Conservation (phyloP, 2,797 vertebrate species). For the Propithecus perrieri region DNA sequence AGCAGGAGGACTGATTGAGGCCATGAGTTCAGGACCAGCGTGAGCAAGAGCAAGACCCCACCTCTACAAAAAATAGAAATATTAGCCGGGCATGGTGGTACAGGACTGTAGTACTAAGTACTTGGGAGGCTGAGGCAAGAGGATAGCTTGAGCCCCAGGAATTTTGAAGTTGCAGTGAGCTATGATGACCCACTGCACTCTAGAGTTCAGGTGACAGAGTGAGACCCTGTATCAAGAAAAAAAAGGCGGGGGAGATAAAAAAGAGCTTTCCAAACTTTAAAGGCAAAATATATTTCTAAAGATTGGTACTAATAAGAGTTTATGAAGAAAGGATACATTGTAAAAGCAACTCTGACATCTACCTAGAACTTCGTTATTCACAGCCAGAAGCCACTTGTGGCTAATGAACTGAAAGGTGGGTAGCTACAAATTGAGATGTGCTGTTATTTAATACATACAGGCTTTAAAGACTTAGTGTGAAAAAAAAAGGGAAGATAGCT, state of each 20-base stretch:
- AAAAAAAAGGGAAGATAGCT: neutral
- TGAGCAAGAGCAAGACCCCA: neutral
- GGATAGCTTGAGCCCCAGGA: neutral
- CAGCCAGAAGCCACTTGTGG: neutral
- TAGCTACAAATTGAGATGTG: neutral
- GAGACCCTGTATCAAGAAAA: neutral
- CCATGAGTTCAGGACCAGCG: neutral
- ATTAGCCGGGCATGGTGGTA: neutral
- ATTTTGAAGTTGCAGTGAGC: neutral
- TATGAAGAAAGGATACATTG: neutral
- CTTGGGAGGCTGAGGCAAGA: neutral
- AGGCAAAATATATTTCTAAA: neutral
- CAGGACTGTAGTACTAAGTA: neutral
- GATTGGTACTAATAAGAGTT: neutral
- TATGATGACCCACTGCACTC: neutral
- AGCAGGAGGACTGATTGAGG: neutral
- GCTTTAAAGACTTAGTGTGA: neutral
- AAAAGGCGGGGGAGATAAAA: no score
- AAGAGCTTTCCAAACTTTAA: conserved; percentile 1
- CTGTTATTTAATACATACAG: neutral
- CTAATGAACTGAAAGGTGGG: neutral
- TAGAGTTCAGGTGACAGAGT: neutral
- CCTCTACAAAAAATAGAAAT: neutral
- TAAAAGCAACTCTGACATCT: neutral
- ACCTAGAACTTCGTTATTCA: neutral